phyloP scores from a whole-genome alignment of 1,140 invertebrate species.

The Heliconius nattereri region DNA sequence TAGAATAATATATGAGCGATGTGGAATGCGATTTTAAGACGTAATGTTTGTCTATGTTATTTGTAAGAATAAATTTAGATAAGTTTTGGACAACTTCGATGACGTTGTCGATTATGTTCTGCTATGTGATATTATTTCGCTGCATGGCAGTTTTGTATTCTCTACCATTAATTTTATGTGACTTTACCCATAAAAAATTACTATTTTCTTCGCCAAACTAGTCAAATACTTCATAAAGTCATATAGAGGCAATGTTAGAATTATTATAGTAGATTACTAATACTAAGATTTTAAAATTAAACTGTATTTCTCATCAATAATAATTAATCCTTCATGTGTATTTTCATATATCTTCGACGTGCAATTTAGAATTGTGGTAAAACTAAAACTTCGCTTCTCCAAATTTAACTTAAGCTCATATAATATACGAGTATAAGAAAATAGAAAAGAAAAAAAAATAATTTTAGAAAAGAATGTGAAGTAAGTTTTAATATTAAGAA shows the following conservation, averaged over 20 bases:
- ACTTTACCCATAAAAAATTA: constrained; percentile 24
- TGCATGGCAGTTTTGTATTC: constrained; percentile 48
- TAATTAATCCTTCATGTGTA: not conserved
- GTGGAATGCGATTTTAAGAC: not conserved
- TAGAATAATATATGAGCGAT: not conserved
- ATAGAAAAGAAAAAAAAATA: constrained; percentile 6
- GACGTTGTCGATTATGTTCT: constrained; percentile 35
- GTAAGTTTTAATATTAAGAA: constrained; percentile 1
- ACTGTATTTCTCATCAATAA: not conserved
- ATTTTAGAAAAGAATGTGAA: not conserved
- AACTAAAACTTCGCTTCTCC: not conserved
- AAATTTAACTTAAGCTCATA: constrained; percentile 1
- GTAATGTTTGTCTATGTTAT: constrained; percentile 31
- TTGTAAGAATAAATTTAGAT: constrained; percentile 21
- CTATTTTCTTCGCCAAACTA: constrained; percentile 41
- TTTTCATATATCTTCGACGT: constrained; percentile 12
- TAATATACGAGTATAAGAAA: constrained; percentile 5
- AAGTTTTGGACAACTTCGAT: constrained; percentile 19
- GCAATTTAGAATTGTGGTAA: constrained; percentile 8
- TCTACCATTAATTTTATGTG: constrained; percentile 23
- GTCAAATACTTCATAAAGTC: constrained; percentile 22
- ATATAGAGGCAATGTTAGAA: not conserved
- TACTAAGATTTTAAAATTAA: not conserved
- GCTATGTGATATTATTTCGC: constrained; percentile 49
- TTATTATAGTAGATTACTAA: not conserved